A percentile compares a stretch with the other conserved stretches of the same genome.
These are phyloP conservation scores for Aphelocoma californica DNA, from an alignment of 2,797 vertebrate species.

Conservation along the genomic window DNA sequence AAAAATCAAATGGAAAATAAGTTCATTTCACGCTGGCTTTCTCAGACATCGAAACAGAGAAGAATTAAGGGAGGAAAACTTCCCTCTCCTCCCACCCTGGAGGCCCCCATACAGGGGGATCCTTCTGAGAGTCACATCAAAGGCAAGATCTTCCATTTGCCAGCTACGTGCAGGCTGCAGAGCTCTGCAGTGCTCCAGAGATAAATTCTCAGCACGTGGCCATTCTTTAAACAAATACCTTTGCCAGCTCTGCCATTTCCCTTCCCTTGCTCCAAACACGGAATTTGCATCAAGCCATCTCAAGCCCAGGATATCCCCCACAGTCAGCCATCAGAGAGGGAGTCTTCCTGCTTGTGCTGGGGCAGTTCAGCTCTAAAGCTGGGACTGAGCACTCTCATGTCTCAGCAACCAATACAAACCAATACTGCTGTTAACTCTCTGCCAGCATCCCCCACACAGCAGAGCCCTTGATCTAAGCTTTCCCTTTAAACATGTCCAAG, in stretches of 20 bases:
- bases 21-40: not conserved
- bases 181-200: not conserved
- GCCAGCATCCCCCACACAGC: not conserved
- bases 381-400: not conserved
- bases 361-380: not conserved
- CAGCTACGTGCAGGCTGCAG: not conserved
- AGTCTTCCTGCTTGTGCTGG: not conserved
- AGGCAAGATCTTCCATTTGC: not conserved
- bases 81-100: not conserved
- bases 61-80: not conserved
- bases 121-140: conserved; percentile 3
- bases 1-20: not conserved
- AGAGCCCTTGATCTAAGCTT: not conserved
- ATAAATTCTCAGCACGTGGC: not conserved
- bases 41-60: not conserved
- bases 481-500: not conserved
- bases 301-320: not conserved
- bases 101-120: not conserved
- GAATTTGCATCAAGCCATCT: not conserved
- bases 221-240: not conserved
- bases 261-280: not conserved
- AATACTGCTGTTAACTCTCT: not conserved
- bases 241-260: not conserved
- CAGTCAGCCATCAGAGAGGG: not conserved
- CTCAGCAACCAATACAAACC: not conserved